Percentiles rank a stretch among this genome's conserved stretches.
phyloP scores from a whole-genome alignment of 2,113 vertebrate genomes.

The Boulengeromyrus knoepffleri region DNA sequence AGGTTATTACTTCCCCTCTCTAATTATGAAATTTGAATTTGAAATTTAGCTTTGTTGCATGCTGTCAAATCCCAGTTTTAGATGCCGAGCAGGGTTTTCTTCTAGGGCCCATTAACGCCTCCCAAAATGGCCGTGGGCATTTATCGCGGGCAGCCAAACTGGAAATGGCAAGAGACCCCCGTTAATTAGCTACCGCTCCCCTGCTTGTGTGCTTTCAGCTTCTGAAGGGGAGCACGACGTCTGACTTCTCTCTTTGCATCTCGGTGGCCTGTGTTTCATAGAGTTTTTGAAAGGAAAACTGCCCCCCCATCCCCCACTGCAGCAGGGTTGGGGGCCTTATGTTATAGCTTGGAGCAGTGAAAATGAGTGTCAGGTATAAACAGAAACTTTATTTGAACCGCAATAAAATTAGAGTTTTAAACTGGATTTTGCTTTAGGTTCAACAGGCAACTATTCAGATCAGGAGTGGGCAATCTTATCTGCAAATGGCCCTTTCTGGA shows the following conservation, averaged over 20 bases:
- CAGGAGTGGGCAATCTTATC: too few species aligned
- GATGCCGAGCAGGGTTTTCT: not conserved
- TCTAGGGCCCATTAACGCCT: conserved; percentile 18
- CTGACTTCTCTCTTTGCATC: conserved; percentile 15
- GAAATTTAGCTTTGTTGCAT: conserved; percentile 18
- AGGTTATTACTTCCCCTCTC: conserved; percentile 28
- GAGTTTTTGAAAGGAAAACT: not conserved
- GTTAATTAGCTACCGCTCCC: conserved; percentile 32
- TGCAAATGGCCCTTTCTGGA: too few species aligned
- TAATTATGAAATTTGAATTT: conserved; percentile 16
- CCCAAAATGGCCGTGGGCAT: conserved; percentile 28
- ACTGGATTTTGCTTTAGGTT: not conserved
- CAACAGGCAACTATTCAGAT: not conserved
- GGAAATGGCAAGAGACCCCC: conserved; percentile 29
- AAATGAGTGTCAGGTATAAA: not conserved
- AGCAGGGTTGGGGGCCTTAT: not conserved
- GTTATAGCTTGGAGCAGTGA: not conserved
- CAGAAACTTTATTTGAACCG: not conserved
- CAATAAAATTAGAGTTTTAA: not conserved
- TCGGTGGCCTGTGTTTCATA: not conserved
- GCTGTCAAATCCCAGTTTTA: conserved; percentile 27
- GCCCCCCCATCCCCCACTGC: not conserved
- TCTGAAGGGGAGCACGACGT: conserved; percentile 12
- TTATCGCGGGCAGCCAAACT: conserved; percentile 34
- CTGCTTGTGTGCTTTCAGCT: not conserved